Percentiles rank a stretch among this genome's conserved stretches.
phyloP scores from a whole-genome alignment of 2,888 invertebrate genomes.

The Nezara viridula region DNA sequence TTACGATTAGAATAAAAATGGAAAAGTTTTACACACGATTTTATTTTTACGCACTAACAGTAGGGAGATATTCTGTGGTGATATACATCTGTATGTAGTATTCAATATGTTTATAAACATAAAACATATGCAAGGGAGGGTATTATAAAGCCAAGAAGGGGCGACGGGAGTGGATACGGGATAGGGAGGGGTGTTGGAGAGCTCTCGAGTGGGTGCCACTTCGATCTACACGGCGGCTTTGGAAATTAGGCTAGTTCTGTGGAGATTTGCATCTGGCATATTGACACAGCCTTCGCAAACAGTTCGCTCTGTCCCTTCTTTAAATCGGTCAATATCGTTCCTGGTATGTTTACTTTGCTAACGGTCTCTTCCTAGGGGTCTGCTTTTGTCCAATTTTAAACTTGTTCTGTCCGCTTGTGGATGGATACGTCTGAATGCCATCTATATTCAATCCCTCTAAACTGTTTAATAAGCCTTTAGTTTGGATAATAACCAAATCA shows the following conservation, averaged over 20 bases:
- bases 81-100: neutral
- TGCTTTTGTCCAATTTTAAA: neutral
- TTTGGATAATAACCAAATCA: too few relatives aligned
- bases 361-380: neutral
- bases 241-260: conserved; percentile 41
- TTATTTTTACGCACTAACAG: too few relatives aligned
- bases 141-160: neutral
- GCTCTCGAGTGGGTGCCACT: conserved; percentile 9
- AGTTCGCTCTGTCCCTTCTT: conserved; percentile 45
- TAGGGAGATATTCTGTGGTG: too few relatives aligned
- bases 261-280: conserved; percentile 58
- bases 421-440: neutral
- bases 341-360: neutral
- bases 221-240: neutral
- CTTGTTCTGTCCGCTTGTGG: neutral
- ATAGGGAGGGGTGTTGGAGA: neutral
- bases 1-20: too few relatives aligned
- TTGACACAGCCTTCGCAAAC: conserved; percentile 52
- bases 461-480: too few relatives aligned
- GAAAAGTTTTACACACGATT: too few relatives aligned
- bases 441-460: too few relatives aligned
- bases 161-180: neutral
- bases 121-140: neutral
- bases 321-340: conserved; percentile 51
- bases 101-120: neutral